Evolutionary conservation across 2,888 invertebrate species (phyloP), one percentile per base, ranked within the genome.

Genomic region (Dimorphilus gyrociliatus): DNA sequence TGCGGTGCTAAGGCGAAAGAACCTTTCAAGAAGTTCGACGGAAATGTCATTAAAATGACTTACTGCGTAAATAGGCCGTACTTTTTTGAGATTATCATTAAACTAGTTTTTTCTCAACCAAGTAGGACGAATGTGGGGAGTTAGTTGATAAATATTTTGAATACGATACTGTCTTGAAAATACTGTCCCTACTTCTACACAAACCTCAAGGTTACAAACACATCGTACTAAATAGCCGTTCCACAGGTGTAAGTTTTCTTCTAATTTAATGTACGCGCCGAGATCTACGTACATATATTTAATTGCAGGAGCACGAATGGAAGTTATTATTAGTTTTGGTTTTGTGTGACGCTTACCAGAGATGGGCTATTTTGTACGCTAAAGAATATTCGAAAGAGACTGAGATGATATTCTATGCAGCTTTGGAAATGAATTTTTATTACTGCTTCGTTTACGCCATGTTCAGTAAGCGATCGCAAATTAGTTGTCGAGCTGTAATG

Each of bases 131-230:
- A 38, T 88, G 88, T 53, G 72, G 73, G 27, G 66, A 72, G 25
- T 60, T 76, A 10, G 80, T 81, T 1, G 88, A 88, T 58, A 82
- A 82, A 56, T 88, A 86, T 53, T 75, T 86, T 36, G 86, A 88
- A 63, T 84, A 79, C 59, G 88, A 88, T 52, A 71, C 75, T n/a
- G 76, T 81, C 1, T 77, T 86, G 41, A 75, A 84, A 0, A 71
- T 81, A 49, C 76, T 88, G 36, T 86, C 88, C 60, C 66, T 82
- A 16, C 70, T 86, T 17, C 63, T 88, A 8, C 69, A 86, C 44
- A 78, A 79, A 25, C 74, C 72, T 36, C 72, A 74, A 47, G 85
- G 84, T 0, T 84, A 81, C 54, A 68, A 84, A 19, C 88, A 88
- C 65, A 69, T 85, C 19, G 65, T 88, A 8, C 77, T 75, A 44